phyloP scores from a whole-genome alignment of 2,113 vertebrate species.

The Lagopus leucura region DNA sequence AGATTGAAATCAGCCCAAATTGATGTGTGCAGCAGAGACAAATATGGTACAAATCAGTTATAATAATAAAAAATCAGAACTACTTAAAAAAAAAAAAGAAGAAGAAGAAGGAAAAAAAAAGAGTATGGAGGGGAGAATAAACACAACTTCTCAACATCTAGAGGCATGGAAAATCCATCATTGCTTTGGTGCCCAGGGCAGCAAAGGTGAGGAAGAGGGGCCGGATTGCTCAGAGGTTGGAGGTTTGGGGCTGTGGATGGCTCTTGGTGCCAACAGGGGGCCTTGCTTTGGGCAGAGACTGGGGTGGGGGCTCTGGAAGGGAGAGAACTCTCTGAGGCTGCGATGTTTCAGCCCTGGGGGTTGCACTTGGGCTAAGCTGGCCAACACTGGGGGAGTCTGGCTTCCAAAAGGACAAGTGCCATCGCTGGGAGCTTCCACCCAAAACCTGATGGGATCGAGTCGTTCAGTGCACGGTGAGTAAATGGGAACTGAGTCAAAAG shows the following conservation, averaged over 20 bases:
- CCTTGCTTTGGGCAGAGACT: background rate
- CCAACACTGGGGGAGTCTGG: accelerated
- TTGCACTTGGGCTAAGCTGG: accelerated
- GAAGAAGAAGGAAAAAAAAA: background rate
- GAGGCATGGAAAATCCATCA: background rate
- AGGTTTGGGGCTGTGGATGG: background rate
- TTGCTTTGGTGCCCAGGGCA: background rate
- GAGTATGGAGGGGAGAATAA: background rate
- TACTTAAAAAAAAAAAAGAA: background rate
- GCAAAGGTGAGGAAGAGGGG: accelerated
- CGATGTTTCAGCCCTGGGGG: background rate
- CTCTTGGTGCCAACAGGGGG: background rate
- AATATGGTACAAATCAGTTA: conserved; percentile 94
- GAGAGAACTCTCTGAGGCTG: background rate
- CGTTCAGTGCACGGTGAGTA: accelerated
- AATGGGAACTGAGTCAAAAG: background rate
- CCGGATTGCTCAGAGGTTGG: background rate
- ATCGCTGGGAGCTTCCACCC: accelerated
- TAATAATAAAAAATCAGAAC: conserved; percentile 80
- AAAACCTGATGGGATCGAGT: accelerated
- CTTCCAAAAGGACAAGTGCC: accelerated
- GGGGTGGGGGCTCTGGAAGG: background rate
- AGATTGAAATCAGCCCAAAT: conserved; percentile 84
- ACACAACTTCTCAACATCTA: background rate
- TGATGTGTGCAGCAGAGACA: conserved; percentile 87